Conservation (phyloP, 1,140 invertebrate species). For the Ostrea denselamellosa region DNA sequence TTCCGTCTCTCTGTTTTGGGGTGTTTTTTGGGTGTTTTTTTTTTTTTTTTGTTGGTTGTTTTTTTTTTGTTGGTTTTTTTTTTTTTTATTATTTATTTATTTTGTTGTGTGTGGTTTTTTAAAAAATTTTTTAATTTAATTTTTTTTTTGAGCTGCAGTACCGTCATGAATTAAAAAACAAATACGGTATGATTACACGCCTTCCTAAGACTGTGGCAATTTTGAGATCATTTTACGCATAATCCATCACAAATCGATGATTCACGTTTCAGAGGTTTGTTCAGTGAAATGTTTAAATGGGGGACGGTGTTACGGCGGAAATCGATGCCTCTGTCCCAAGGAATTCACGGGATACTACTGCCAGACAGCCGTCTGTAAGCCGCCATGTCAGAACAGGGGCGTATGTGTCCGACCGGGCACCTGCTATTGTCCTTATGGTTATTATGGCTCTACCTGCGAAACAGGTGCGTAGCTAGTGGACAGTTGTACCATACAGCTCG, state of each 20-base stretch:
- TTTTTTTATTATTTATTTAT: too few relatives aligned
- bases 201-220: background rate
- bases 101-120: too few relatives aligned
- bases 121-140: too few relatives aligned
- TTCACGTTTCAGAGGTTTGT: constrained; percentile 41
- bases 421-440: constrained; percentile 51
- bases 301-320: constrained; percentile 40
- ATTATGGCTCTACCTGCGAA: constrained; percentile 45
- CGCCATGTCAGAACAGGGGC: constrained; percentile 43
- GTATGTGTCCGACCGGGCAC: constrained; percentile 48
- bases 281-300: constrained; percentile 49
- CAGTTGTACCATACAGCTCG: background rate
- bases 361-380: constrained; percentile 43
- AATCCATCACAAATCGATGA: background rate
- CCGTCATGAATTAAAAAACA: too few relatives aligned
- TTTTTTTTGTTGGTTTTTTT: too few relatives aligned
- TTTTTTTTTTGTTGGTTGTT: too few relatives aligned
- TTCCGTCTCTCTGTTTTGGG: too few relatives aligned
- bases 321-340: constrained; percentile 42
- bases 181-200: too few relatives aligned
- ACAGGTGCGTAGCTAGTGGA: constrained; percentile 22
- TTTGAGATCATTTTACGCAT: background rate
- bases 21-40: too few relatives aligned
- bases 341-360: constrained; percentile 45
- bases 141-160: too few relatives aligned